phyloP scores from a whole-genome alignment of 1,140 invertebrate species.

The Leptopilina boulardi region DNA sequence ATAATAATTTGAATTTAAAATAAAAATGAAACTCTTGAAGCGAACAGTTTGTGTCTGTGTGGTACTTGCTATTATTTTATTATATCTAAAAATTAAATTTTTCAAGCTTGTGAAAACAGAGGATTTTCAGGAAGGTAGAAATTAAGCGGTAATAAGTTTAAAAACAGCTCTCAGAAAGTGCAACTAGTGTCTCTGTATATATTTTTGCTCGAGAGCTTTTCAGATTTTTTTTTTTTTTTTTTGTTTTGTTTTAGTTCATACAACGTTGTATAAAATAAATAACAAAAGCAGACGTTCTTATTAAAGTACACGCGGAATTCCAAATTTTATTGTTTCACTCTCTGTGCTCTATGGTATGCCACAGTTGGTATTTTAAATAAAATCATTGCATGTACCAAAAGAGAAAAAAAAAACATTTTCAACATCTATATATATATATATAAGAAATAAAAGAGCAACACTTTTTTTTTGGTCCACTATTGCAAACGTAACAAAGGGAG shows the following conservation, averaged over 20 bases:
- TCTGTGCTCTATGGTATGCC: neutral
- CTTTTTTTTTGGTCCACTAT: neutral
- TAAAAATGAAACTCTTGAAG: too few relatives aligned
- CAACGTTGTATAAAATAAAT: neutral
- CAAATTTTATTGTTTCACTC: slow-evolving; percentile 12
- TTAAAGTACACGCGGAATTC: slow-evolving; percentile 6
- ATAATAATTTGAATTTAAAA: too few relatives aligned
- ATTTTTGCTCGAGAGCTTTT: neutral
- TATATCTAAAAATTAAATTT: neutral
- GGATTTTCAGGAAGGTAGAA: neutral
- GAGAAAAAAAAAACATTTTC: slow-evolving; percentile 3
- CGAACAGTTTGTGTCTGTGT: too few relatives aligned
- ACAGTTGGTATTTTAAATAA: slow-evolving; percentile 13
- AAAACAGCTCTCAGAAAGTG: neutral
- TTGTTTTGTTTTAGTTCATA: neutral
- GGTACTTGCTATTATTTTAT: neutral
- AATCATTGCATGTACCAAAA: slow-evolving; percentile 8
- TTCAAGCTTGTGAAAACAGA: neutral
- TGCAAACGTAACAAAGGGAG: slow-evolving; percentile 12
- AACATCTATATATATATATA: neutral
- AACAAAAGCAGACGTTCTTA: neutral
- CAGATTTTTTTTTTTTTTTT: neutral
- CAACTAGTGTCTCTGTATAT: slow-evolving; percentile 15
- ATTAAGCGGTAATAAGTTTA: neutral
- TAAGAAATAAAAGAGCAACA: neutral